Evolutionary conservation across 2,113 vertebrate genomes (phyloP), one percentile per base, ranked within the genome.

Genomic region (Daubentonia madagascariensis): DNA sequence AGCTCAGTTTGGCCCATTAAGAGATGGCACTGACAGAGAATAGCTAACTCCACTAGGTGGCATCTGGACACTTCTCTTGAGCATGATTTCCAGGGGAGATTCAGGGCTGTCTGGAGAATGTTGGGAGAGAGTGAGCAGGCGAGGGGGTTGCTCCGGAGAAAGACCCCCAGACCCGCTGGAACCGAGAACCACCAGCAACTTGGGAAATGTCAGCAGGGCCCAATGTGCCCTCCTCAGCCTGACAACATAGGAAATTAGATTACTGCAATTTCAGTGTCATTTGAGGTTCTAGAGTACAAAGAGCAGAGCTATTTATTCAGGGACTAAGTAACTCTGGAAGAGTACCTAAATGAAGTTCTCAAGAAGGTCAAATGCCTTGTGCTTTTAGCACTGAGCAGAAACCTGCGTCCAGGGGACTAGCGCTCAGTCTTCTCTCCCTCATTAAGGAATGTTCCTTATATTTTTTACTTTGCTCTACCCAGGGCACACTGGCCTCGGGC

Each of bases 31-130:
- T 40, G 18, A 45, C 86, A 85, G 50, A 1, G 17, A 30, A 5
- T 0, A 4, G 43, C 16, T 16, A 11, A 6, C 2, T 57, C 97
- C 97, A 83, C 91, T 48, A 85, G 96, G 72, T 45, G 96, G 96
- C 97, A 92, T 1, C 87, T 20, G 72, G 30, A 79, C 52, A 1
- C 40, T 72, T 48, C 30, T 78, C 30, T 57, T 79, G 5, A 43
- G 76, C 68, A 18, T n/a, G 48, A 25, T 72, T 92, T 93, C 50
- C 28, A 25, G 40, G 28, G 35, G 13, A 43, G 72, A 65, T 59
- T 25, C 6, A 14, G 72, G 25, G 30, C 40, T 57, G 32, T 59
- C 54, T 25, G 52, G 30, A 32, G 28, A 28, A 4, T 3, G 23
- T 4, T 22, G 32, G 54, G 70, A 63, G 23, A 54, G n/a, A 1